Evolutionary conservation across 2,113 vertebrate species (phyloP), one percentile per base, ranked within the genome.

Genomic region (Apteryx mantelli): DNA sequence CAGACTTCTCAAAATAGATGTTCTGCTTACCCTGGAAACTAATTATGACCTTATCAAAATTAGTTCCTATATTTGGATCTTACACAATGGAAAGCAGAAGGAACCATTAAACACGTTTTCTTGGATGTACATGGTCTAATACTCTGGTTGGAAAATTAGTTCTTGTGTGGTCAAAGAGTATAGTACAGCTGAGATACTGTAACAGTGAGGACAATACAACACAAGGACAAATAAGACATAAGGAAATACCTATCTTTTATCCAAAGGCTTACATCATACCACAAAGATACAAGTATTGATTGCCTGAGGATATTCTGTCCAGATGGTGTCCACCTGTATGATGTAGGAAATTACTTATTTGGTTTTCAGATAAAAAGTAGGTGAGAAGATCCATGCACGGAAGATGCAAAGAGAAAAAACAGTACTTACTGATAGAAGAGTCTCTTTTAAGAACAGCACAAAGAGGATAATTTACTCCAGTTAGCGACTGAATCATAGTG

Each of bases 241-340:
- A 93, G 85, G 78, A 96, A 97, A 95, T 95, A 73, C 40, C 86
- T 88, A 8, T 26, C 20, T 75, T 93, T 96, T 86, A 89, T 92
- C 82, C 91, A 89, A 82, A 95, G 65, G 68, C 52, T 95, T 82
- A n/a, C 36, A 96, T 60, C 84, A 88, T 95, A 96, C 88, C 93
- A 81, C 61, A 80, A 89, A 95, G 36, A 94, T 60, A 91, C 66
- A 9, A 4, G 79, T 26, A 94, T 40, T 64, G 92, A 76, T 50
- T 93, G 93, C 91, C 78, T 70, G 48, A 58, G 91, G 93, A 83
- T 69, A 87, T 55, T 91, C 82, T 82, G 80, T 82, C 92, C 97
- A 97, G 96, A 97, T 96, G 97, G 97, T 61, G 77, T 86, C 94
- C 95, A 92, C 94, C 94, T 96, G 95, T 58, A 79, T 38, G 76